Conservation (phyloP, 53 echinoderm and acorn worm genomes). For the Astropecten irregularis region DNA sequence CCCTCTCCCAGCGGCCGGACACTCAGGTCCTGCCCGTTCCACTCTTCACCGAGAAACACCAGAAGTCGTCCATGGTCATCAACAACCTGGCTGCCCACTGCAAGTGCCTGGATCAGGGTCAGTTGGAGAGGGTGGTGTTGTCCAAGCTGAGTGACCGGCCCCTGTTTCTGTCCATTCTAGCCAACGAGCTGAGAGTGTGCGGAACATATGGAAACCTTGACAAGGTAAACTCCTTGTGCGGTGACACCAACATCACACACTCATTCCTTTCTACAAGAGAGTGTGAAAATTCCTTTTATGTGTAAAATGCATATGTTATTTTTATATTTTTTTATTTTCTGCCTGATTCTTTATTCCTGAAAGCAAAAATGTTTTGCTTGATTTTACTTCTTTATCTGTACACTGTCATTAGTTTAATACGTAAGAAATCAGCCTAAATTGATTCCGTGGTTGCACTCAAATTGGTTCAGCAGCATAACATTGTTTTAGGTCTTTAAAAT, state of each 20-base stretch:
- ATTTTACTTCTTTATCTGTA: no score
- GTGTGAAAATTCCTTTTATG: no score
- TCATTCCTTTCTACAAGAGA: not conserved
- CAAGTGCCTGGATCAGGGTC: constrained; percentile 74
- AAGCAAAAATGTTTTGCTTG: no score
- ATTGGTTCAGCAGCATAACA: no score
- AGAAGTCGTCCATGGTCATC: constrained; percentile 71
- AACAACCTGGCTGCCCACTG: constrained; percentile 84
- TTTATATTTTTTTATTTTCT: no score
- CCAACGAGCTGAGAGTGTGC: constrained; percentile 88
- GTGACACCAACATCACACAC: not conserved
- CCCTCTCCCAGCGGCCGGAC: constrained; percentile 67
- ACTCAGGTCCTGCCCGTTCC: constrained; percentile 61
- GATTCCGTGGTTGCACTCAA: no score
- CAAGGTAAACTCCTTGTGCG: constrained; percentile 4
- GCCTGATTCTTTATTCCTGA: no score
- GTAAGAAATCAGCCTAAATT: no score
- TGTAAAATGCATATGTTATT: no score
- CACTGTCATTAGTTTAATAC: no score
- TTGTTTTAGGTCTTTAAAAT: no score
- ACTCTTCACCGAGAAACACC: constrained; percentile 53
- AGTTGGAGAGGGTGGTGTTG: constrained; percentile 67
- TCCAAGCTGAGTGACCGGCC: constrained; percentile 85
- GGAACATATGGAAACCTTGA: constrained; percentile 66
- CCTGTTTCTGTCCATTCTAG: constrained; percentile 88